phyloP scores from a whole-genome alignment of 2,797 vertebrate genomes.

The Potorous gilbertii region DNA sequence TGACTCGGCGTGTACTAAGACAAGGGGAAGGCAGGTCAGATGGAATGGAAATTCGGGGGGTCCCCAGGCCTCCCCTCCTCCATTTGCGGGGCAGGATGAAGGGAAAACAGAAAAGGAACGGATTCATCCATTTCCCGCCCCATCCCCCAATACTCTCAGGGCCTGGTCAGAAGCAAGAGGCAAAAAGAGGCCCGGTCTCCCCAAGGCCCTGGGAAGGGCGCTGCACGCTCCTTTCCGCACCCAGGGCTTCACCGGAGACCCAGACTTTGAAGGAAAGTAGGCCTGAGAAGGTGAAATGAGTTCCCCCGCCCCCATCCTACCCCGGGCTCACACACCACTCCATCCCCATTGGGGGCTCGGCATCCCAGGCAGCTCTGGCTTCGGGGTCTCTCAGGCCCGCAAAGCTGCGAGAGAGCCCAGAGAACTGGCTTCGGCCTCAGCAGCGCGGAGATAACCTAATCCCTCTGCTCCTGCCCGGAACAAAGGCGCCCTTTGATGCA shows the following conservation, averaged over 20 bases:
- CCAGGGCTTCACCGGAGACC: background rate
- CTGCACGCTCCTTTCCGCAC: background rate
- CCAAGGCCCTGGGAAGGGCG: background rate
- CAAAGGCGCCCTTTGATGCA: slow-evolving; percentile 77
- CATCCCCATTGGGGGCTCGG: background rate
- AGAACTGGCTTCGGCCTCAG: slow-evolving; percentile 46
- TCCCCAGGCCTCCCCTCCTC: background rate
- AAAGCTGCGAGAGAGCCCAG: slow-evolving; percentile 20
- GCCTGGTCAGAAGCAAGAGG: background rate
- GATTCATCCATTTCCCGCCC: background rate
- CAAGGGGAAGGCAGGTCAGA: background rate
- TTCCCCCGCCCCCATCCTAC: background rate
- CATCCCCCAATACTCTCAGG: slow-evolving; percentile 1
- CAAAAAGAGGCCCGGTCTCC: background rate
- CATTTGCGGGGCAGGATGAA: background rate
- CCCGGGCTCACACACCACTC: background rate
- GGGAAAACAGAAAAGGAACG: background rate
- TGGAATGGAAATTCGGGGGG: background rate
- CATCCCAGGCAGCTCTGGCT: background rate
- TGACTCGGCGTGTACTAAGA: background rate
- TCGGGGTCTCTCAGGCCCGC: background rate
- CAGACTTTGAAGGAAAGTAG: background rate
- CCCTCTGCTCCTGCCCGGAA: slow-evolving; percentile 53
- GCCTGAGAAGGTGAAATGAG: slow-evolving; percentile 22
- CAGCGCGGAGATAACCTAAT: slow-evolving; percentile 5